Evolutionary conservation across 1,140 invertebrate species (phyloP), one percentile per base, ranked within the genome.

Genomic region (Polypedilum pembai): DNA sequence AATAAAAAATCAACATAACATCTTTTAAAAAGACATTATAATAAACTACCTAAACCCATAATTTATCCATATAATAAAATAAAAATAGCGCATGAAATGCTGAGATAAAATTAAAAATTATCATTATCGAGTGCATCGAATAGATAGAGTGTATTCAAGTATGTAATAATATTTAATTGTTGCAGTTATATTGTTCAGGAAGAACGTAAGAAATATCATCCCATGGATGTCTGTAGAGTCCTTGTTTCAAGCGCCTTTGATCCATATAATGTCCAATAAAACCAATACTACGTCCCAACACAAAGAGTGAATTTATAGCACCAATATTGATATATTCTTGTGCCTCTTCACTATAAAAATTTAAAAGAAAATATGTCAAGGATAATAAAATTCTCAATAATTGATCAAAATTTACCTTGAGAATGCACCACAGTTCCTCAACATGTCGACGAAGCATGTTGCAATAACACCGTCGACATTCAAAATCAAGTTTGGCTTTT

Each of bases 221-320:
- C 98, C 98, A 99, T 15, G 98, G 98, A 85, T 99, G 98, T 78
- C 98, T 90, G 84, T 99, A 99, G 7, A 99, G 87, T 12, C 97
- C 98, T 87, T 99, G 98, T 82, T 99, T 98, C 83, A 99, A 87
- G 77, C 98, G 87, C 84, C 96, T 98, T 85, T 99, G 98, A 85
- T 99, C 98, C 86, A 99, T 90, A 80, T 93, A 99, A 83, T 99
- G 98, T 72, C 96, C 98, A 82, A 99, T 98, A 80, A 99, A 98
- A 76, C 98, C 98, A 86, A 99, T 96, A 81, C 94, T 98, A 77
- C 98, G 88, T 41, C 98, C 98, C 45, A 99, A 87, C 21, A 99
- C 96, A 85, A 99, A 99, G 33, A 99, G 85, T 10, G 97, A 98
- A 84, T 99, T 99, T 76, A 99, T 93, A 1, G 96, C 92, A 74